A percentile compares a stretch with the other conserved stretches of the same genome.
Conservation (phyloP, 2,888 invertebrate genomes). For the Ichneumon xanthorius region DNA sequence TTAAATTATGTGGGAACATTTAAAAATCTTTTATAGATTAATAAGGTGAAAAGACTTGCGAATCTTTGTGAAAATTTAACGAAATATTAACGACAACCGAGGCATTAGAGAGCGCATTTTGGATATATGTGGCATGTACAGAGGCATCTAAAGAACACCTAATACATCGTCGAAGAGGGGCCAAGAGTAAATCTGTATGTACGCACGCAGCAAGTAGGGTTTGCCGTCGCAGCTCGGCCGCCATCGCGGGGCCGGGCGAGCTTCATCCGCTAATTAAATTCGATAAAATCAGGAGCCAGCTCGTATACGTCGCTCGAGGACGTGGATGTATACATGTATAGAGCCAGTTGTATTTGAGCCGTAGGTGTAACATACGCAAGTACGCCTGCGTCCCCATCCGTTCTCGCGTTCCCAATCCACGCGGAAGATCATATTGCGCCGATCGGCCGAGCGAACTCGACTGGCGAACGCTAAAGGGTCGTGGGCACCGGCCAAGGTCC, state of each 20-base stretch:
- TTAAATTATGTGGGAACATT: too few species aligned
- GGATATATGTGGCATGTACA: too few species aligned
- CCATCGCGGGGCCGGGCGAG: constrained; percentile 69
- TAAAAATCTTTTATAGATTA: too few species aligned
- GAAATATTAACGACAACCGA: background rate
- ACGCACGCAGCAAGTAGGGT: constrained; percentile 46
- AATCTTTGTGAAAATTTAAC: background rate
- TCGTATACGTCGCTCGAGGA: constrained; percentile 66
- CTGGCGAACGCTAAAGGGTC: constrained; percentile 41
- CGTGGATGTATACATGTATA: constrained; percentile 16
- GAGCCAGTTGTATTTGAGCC: background rate
- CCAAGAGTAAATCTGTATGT: constrained; percentile 40
- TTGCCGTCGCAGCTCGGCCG: constrained; percentile 53
- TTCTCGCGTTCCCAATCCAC: constrained; percentile 61
- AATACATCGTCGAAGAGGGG: background rate
- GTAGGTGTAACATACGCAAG: constrained; percentile 21
- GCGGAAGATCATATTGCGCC: constrained; percentile 65
- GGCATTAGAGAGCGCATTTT: background rate
- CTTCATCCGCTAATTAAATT: constrained; percentile 79
- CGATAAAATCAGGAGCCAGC: constrained; percentile 76
- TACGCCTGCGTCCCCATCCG: constrained; percentile 44
- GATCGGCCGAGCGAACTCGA: constrained; percentile 45
- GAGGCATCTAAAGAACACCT: background rate
- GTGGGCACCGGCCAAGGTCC: constrained; percentile 53
- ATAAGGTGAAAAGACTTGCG: background rate